phyloP scores from a whole-genome alignment of 2,797 vertebrate genomes.

The Periparus ater region DNA sequence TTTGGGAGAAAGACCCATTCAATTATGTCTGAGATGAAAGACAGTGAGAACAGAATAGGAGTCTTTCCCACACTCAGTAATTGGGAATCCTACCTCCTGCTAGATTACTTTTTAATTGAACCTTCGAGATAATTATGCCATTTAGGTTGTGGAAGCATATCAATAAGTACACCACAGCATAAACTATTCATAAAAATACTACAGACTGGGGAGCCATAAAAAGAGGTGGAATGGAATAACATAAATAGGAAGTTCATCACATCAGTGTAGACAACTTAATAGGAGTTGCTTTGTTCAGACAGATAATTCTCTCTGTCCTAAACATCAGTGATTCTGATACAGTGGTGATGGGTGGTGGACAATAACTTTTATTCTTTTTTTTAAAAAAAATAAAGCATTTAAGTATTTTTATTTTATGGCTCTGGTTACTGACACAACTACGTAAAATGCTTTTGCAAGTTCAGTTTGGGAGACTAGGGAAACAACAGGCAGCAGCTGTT shows the following conservation, averaged over 20 bases:
- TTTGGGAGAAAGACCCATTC: background rate
- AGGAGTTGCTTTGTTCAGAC: background rate
- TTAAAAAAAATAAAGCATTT: background rate
- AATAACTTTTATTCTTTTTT: background rate
- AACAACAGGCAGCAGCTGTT: background rate
- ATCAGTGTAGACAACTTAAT: background rate
- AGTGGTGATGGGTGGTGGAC: background rate
- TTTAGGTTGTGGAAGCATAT: background rate
- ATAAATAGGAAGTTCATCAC: background rate
- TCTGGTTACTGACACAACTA: background rate
- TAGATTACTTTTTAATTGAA: constrained; percentile 46
- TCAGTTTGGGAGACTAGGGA: background rate
- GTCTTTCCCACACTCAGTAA: constrained; percentile 18
- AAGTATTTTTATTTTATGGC: background rate
- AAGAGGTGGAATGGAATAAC: background rate
- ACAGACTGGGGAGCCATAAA: background rate
- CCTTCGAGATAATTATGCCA: constrained; percentile 33
- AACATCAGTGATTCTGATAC: background rate
- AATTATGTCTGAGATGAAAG: constrained; percentile 33
- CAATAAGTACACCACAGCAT: background rate
- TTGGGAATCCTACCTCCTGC: background rate
- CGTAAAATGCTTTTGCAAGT: background rate
- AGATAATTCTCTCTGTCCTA: background rate
- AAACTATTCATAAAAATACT: constrained; percentile 30
- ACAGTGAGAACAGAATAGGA: background rate